Percentiles rank a stretch among this genome's conserved stretches.
Conservation (phyloP, 2,797 vertebrate species). For the Mareca penelope region DNA sequence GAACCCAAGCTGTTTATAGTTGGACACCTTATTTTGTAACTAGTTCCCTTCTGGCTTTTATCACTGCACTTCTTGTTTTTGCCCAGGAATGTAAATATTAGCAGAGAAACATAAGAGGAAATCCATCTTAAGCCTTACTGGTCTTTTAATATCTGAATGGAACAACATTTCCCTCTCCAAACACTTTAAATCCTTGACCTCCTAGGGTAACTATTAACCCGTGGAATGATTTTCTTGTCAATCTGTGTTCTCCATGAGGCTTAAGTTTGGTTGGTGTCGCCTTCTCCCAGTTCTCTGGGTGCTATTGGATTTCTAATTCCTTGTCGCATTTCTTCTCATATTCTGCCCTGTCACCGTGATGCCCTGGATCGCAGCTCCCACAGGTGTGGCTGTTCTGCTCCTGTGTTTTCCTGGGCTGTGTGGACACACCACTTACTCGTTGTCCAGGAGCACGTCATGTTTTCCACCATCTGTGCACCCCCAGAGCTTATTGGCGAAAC, state of each 20-base stretch:
- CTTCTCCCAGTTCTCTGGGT: not conserved
- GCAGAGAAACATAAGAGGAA: not conserved
- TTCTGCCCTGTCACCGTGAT: not conserved
- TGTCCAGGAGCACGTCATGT: not conserved
- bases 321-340: not conserved
- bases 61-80: not conserved
- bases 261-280: not conserved
- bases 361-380: not conserved
- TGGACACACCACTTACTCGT: not conserved
- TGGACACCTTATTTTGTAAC: not conserved
- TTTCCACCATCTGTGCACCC: not conserved
- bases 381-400: not conserved
- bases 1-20: not conserved
- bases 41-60: not conserved
- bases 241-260: not conserved
- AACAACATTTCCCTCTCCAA: not conserved
- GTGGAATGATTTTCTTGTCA: not conserved
- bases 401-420: not conserved
- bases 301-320: not conserved
- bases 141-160: not conserved
- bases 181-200: not conserved
- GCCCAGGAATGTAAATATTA: conserved; percentile 23
- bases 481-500: not conserved
- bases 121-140: not conserved
- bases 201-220: not conserved